Base-by-base conservation (phyloP, 2,888 invertebrate species). In the Mythimna ferrago region DNA sequence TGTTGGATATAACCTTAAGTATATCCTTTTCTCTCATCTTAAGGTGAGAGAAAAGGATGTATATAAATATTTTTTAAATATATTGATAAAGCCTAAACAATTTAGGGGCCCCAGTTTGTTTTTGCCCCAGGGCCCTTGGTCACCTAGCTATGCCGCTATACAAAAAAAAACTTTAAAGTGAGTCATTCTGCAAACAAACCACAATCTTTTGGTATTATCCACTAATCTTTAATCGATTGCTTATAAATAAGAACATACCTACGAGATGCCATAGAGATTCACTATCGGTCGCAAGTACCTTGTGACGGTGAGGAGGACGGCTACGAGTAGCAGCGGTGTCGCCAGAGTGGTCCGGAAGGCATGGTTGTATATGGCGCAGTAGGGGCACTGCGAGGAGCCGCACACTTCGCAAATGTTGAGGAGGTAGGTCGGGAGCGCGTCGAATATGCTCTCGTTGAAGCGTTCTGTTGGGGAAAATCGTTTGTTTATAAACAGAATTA, bases 341-440 rank as follows among this genome's bases (percentile, higher is more conserved):
- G 89, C 81, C 35, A 92, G 82, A 82, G 91, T 56, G 89, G 85
- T 41, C 2, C 93, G 89, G 2, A 94, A 79, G 6, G 97, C 97
- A 6, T 96, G 93, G 93, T 98, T 98, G 95, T 98, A 98, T 84
- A 98, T 98, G 66, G 98, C 97, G 93, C 99, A 99, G 94, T 99
- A 99, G 0, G 99, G 99, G 91, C 99, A 99, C 92, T 99, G 99
- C 61, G 99, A 99, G 68, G 99, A 99, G 75, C 99, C 99, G 92
- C 99, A 99, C 10, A 99, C 99, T 92, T 99, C 99, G 93, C 99
- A 99, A 84, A 99, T 99, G 93, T 99, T 99, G 76, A 99, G 96
- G 41, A 98, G 96, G 94, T 98, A 99, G 0, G 98, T 98, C 26
- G 98, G 98, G 64, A 98, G 96, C 4, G 98, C 97, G 95, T 99